Evolutionary conservation across 2,797 vertebrate genomes (phyloP), one percentile per base, ranked within the genome.

Genomic region (Decapterus maruadsi): DNA sequence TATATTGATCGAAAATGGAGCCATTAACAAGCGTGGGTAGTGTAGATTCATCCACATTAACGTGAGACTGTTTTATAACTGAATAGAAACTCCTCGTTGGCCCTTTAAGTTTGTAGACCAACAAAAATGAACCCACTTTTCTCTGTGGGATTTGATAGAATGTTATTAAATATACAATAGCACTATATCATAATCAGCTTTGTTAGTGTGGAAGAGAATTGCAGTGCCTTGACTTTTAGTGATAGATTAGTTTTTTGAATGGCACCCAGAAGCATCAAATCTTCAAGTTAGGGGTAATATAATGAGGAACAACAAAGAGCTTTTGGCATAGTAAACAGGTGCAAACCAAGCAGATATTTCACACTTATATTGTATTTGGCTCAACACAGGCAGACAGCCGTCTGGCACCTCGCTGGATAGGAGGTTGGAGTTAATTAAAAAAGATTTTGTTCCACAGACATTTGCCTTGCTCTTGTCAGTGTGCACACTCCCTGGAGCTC

Each of bases 341-440:
- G 78, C 72, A 82, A 69, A 80, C 58, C 68, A 45, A 74, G 43
- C 60, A 75, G 65, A 79, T 82, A 70, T 78, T 86, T 82, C 55
- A 80, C 75, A 59, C 65, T 68, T 70, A 40, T 57, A 80, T 73
- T 89, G 62, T 75, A 11, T 78, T 84, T 85, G 77, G 80, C 77
- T 80, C 68, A 51, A 75, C 31, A 16, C 26, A 80, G 69, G 55
- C 68, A 85, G 76, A 66, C 80, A 84, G 65, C 63, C 29, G 81
- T 72, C 77, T 88, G 90, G 75, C 19, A 16, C 72, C 72, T 85
- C 64, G 51, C 40, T 63, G 75, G 54, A 83, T 50, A 79, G 53
- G 54, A 89, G 70, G 80, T 78, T 79, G 51, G 57, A 81, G 81
- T 90, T 89, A 88, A 93, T 90, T 90, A 86, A 85, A 79, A 85